These are phyloP conservation scores for Phenacoccus solenopsis DNA, from an alignment of 1,140 invertebrate genomes.

Conservation along the genomic window DNA sequence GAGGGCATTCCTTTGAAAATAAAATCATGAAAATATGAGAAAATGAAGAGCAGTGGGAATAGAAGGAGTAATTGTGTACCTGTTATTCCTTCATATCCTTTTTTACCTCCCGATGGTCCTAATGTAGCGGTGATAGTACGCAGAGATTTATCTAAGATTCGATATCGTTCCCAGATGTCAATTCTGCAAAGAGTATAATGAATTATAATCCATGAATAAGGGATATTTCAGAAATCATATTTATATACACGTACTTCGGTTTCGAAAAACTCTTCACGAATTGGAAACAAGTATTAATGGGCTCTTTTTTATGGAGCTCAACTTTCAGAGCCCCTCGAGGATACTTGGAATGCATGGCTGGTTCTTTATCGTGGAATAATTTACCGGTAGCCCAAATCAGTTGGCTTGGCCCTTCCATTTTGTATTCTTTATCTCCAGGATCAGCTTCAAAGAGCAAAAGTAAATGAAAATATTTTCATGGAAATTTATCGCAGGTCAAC, in stretches of 20 bases:
- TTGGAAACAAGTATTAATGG: slow-evolving; percentile 49
- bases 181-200: not conserved
- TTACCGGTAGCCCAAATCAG: slow-evolving; percentile 76
- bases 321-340: slow-evolving; percentile 53
- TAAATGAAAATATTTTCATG: not conserved
- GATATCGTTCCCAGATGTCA: slow-evolving; percentile 58
- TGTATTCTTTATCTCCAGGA: slow-evolving; percentile 60
- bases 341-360: slow-evolving; percentile 70
- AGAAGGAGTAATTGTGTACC: slow-evolving; percentile 33
- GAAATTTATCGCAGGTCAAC: not conserved
- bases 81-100: slow-evolving; percentile 64
- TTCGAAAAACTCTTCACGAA: slow-evolving; percentile 34
- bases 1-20: slow-evolving; percentile 38
- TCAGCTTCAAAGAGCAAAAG: slow-evolving; percentile 45
- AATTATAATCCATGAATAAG: no score
- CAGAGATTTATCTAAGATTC: slow-evolving; percentile 64
- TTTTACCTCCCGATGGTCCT: slow-evolving; percentile 63
- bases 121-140: slow-evolving; percentile 60
- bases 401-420: slow-evolving; percentile 47
- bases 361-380: slow-evolving; percentile 62
- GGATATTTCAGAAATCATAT: not conserved
- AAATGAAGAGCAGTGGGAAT: not conserved
- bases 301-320: slow-evolving; percentile 48
- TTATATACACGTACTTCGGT: not conserved
- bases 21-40: slow-evolving; percentile 4